Evolutionary conservation across 2,888 invertebrate species (phyloP), one percentile per base, ranked within the genome.

Genomic region (Hanleya hanleyi): DNA sequence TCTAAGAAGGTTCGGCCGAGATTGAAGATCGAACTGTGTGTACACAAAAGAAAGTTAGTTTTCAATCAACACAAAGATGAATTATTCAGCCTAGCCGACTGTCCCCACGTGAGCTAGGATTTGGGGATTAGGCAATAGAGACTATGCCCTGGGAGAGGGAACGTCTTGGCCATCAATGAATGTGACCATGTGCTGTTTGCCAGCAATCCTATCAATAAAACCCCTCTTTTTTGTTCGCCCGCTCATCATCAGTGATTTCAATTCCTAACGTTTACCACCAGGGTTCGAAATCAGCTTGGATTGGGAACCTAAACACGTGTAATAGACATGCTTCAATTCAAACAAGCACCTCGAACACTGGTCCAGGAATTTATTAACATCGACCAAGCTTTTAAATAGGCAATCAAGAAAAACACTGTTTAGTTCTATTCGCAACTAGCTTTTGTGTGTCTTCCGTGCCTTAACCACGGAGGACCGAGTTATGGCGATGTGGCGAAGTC

Each of bases 1-100:
- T 37, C 22, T 37, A 36, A 32, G 36, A 32, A 35, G 29, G 36
- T 18, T 37, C 15, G 36, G 38, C 35, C 35, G 18, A 37, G 64
- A 37, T 22, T 35, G 35, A 18, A 64, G 36, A 64, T 37, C 38
- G 36, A 37, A 64, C 18, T 29, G 15, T 64, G 22, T 35, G 29
- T 12, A 15, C 64, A 64, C 64, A 64, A 64, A 22, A 37, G 64
- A 37, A 64, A 64, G 64, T 64, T 64, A 64, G 64, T 64, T 64
- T 64, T 64, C 37, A 35, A 64, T 64, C 37, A 32, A 15, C 22
- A 37, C 64, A 64, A 37, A 36, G 36, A 64, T 64, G 38, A 64
- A 64, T 64, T 64, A 35, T 37, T 64, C 64, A 35, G 36, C 64
- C 9, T 37, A n/a, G 22, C 36, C 22, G 57, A 22, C 26, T 1